Evolutionary conservation across 2,113 vertebrate genomes (phyloP).

Genomic region (Brevimyrus niger): DNA sequence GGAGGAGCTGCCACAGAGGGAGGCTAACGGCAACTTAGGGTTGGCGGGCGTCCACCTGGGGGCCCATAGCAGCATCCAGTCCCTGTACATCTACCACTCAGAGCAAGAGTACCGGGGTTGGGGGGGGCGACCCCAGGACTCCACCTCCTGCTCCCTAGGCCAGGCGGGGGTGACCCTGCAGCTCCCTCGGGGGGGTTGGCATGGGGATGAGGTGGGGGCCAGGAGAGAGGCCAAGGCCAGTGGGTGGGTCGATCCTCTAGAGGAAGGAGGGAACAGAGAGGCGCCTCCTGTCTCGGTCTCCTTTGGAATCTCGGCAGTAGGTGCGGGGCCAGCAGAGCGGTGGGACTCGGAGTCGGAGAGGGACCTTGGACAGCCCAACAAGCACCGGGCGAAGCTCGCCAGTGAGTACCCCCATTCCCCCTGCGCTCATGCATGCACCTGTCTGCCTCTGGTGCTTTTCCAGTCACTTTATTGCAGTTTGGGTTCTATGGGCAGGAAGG

Average conservation of each 20-base stretch:
- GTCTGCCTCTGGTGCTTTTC: not conserved
- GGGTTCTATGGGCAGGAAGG: not conserved
- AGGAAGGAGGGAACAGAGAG: slow-evolving; percentile 82
- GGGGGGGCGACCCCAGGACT: slow-evolving; percentile 35
- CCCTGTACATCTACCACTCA: not conserved
- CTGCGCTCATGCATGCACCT: slow-evolving; percentile 16
- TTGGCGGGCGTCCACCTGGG: not conserved
- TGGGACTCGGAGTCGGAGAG: slow-evolving; percentile 65
- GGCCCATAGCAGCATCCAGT: not conserved
- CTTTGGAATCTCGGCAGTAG: slow-evolving; percentile 80
- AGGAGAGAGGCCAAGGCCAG: slow-evolving; percentile 53
- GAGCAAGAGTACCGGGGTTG: slow-evolving; percentile 30
- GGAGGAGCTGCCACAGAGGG: not conserved
- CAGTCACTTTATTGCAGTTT: not conserved
- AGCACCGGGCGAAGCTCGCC: slow-evolving; percentile 74
- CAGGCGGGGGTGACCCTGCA: slow-evolving; percentile 67
- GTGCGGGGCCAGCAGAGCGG: slow-evolving; percentile 63
- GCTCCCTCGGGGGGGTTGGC: slow-evolving; percentile 55
- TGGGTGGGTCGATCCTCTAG: slow-evolving; percentile 73
- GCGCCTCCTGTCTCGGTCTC: slow-evolving; percentile 79
- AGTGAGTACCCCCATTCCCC: slow-evolving; percentile 70
- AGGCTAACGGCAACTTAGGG: not conserved
- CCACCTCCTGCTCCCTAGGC: slow-evolving; percentile 43
- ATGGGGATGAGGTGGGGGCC: slow-evolving; percentile 42
- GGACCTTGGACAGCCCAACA: slow-evolving; percentile 75